Evolutionary conservation across 2,888 invertebrate species (phyloP), one percentile per base, ranked within the genome.

Genomic region (Acrocyrtus sp.): DNA sequence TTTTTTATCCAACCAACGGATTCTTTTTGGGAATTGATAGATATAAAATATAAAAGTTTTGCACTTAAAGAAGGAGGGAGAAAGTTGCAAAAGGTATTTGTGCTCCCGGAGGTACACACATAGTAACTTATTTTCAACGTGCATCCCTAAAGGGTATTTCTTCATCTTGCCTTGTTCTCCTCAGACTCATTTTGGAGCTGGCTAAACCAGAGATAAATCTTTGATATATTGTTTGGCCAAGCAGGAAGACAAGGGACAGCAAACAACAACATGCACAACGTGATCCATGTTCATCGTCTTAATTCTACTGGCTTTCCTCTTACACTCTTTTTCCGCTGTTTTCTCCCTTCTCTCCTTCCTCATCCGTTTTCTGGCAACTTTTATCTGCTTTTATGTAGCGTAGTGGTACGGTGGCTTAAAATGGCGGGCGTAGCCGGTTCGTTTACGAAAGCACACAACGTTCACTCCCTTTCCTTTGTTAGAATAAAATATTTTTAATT

Each of bases 221-320:
- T 70, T 70, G 57, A 62, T 70, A 54, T 70, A 54, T 54, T 69
- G 70, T 57, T 62, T 62, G 70, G 43, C 70, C 57, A 69, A n/a
- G n/a, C n/a, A n/a, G n/a, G n/a, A 61, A 26, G 29, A 17, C 19
- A 41, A 39, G 24, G 62, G 39, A 56, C 47, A 47, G n/a, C 47
- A 24, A 21, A 26, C 10, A 24, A 45, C n/a, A n/a, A n/a, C n/a
- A n/a, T n/a, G n/a, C n/a, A n/a, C n/a, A n/a, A n/a, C n/a, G 41
- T 43, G 24, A n/a, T 39, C 12, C 43, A 41, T 41, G 41, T 39
- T 39, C 22, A 41, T 56, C 41, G 41, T 56, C 41, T 56, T 56
- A 41, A 57, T 57, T 39, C 41, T 45, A 21, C 50, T 26, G 19
- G 50, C 50, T 12, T 53, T 19, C 8, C 47, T 24, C 29, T 61